These are phyloP conservation scores for Drosophila willistoni DNA, from an alignment of 1,140 invertebrate species.

Conservation along the genomic window DNA sequence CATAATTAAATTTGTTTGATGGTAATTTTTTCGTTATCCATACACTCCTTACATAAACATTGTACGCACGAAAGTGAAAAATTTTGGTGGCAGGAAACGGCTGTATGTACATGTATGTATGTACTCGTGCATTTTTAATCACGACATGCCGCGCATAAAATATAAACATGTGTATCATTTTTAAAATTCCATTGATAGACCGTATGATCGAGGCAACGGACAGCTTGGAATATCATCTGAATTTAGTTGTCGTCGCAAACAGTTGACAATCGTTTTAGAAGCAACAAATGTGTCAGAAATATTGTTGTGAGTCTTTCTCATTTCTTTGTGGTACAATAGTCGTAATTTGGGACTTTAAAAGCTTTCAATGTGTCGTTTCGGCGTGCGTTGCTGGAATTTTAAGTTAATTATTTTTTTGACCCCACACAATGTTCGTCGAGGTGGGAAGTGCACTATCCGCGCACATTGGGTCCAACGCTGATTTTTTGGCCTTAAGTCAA, in stretches of 20 bases:
- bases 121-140: constrained; percentile 1
- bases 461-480: background rate
- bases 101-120: constrained; percentile 4
- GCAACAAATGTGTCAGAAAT: constrained; percentile 78
- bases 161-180: constrained; percentile 37
- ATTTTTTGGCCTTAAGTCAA: too few species aligned
- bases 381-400: constrained; percentile 73
- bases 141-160: constrained; percentile 38
- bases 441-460: constrained; percentile 31
- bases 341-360: constrained; percentile 81
- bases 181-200: constrained; percentile 44
- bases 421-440: constrained; percentile 69
- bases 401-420: constrained; percentile 82
- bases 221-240: constrained; percentile 23
- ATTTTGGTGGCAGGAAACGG: constrained; percentile 31
- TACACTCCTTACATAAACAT: too few species aligned
- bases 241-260: constrained; percentile 65
- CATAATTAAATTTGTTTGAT: too few species aligned
- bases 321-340: constrained; percentile 78
- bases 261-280: constrained; percentile 75
- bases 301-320: constrained; percentile 73
- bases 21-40: too few species aligned
- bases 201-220: constrained; percentile 28
- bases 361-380: constrained; percentile 81
- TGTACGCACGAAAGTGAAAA: background rate